Base-by-base conservation (phyloP, 2,113 vertebrate genomes). In the Chionodraco myersi region DNA sequence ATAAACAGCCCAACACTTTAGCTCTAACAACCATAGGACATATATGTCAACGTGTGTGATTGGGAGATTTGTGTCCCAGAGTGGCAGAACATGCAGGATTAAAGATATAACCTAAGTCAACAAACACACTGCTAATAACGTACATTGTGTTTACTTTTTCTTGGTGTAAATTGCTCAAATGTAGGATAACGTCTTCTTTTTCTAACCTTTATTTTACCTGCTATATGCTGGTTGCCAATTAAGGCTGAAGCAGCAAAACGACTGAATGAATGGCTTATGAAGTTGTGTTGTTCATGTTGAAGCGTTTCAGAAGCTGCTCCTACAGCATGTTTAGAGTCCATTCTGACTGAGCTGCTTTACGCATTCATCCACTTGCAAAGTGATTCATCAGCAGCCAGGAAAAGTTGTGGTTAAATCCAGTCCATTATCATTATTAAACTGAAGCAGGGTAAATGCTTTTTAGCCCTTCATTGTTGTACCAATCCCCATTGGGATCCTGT, bases 391-490 rank as follows among this genome's bases (percentile, higher is more conserved):
- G 82, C 70, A 69, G 63, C 78, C 67, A 52, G 78, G 59, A 41
- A 77, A 53, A 15, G 26, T 56, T 1, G 59, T 21, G 66, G 74
- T 88, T 83, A 85, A 88, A 84, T 75, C 75, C 67, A 51, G 53
- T 72, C 87, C 90, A 89, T 89, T 89, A 83, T 72, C 70, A 13
- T 88, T 80, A 89, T 90, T 91, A 86, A 82, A 79, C 10, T 12
- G 62, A 59, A 79, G 62, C 61, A 14, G 36, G 21, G 44, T 21
- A 34, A 75, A 81, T 58, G 62, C 59, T 48, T 62, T 71, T 36
- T 84, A 18, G 77, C 18, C 57, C 75, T 26, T 30, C 16, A 41
- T 49, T 80, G 52, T 75, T 74, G 13, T 41, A 36, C 48, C 56
- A 60, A 54, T 58, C 6, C 26, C 80, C 58, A 69, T 73, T 62